Percentiles rank a stretch among this genome's conserved stretches.
Conservation (phyloP, 30 jellyfish, hydroid and myxozoan genomes). For the Chironex yamaguchii region DNA sequence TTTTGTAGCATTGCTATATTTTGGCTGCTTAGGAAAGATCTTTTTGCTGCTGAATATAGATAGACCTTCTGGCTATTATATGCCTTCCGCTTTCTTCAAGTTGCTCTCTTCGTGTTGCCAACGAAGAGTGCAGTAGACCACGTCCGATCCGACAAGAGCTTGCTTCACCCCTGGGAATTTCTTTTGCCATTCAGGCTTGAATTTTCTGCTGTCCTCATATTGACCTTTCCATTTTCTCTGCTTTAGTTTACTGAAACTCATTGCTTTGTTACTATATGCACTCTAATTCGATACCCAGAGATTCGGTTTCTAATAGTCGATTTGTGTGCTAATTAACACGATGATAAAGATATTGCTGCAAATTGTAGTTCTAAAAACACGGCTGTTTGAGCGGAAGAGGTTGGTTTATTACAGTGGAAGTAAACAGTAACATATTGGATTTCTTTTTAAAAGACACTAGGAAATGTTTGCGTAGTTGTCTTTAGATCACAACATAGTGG, state of each 20-base stretch:
- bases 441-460: background rate
- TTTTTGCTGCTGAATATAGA: too few species aligned
- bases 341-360: background rate
- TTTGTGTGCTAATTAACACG: too few species aligned
- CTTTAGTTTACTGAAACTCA: background rate
- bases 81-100: background rate
- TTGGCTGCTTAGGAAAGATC: too few species aligned
- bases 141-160: background rate
- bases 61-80: background rate
- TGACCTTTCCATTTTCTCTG: background rate
- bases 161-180: constrained; percentile 2
- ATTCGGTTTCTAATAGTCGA: too few species aligned
- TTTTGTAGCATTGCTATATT: too few species aligned
- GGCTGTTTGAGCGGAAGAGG: too few species aligned
- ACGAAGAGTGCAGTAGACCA: background rate
- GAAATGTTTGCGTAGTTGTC: background rate
- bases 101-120: background rate
- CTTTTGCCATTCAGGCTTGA: background rate
- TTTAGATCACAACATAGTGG: background rate
- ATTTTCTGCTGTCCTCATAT: background rate
- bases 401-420: too few species aligned
- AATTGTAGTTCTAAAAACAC: background rate
- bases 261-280: background rate
- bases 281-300: background rate
- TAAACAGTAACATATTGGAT: too few species aligned